Percentiles rank a stretch among this genome's conserved stretches.
phyloP scores from a whole-genome alignment of 2,888 invertebrate species.

The Invenusta paracnida region DNA sequence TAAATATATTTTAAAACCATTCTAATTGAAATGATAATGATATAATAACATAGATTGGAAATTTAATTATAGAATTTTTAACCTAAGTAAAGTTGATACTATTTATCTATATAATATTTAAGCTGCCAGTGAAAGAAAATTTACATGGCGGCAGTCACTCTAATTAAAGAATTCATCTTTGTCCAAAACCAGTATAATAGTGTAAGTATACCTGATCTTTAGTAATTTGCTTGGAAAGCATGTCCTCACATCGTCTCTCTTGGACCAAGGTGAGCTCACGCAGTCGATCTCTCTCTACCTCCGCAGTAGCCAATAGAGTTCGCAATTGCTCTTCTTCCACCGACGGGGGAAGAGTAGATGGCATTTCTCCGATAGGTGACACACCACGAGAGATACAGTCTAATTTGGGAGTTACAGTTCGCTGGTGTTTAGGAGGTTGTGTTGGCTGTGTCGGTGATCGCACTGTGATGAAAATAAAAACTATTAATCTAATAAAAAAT shows the following conservation, averaged over 20 bases:
- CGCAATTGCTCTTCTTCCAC: constrained; percentile 40
- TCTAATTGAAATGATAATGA: too few species aligned
- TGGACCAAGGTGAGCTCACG: constrained; percentile 54
- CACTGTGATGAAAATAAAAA: too few species aligned
- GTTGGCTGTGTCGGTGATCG: not conserved
- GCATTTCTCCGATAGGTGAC: not conserved
- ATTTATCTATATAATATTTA: too few species aligned
- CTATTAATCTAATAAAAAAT: too few species aligned
- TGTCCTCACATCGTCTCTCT: constrained; percentile 51
- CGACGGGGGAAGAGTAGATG: not conserved
- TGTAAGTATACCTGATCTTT: not conserved
- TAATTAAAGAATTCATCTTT: too few species aligned
- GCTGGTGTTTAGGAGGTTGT: not conserved
- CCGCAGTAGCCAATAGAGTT: constrained; percentile 50
- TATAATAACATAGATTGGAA: too few species aligned
- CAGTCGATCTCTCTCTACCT: constrained; percentile 56
- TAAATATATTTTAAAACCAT: too few species aligned
- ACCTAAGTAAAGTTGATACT: too few species aligned
- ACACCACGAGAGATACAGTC: not conserved
- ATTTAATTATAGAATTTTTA: too few species aligned
- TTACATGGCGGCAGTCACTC: too few species aligned
- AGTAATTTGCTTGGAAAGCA: not conserved
- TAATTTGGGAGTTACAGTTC: not conserved
- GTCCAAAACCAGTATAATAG: too few species aligned
- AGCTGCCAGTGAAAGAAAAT: too few species aligned